Conservation (phyloP, 2,888 invertebrate genomes). For the Ichneumoninae sp. region DNA sequence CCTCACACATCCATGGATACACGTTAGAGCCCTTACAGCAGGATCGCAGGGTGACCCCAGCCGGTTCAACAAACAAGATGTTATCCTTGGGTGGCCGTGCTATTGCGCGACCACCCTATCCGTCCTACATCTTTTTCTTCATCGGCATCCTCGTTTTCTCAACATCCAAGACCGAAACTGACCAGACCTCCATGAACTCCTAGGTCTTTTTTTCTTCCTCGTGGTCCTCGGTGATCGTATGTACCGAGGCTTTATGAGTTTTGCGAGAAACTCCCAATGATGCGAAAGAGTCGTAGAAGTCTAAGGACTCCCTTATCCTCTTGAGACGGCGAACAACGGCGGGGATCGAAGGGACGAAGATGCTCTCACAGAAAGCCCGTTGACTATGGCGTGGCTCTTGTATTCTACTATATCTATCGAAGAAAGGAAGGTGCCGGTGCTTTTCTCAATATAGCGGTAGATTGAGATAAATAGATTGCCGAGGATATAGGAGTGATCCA, state of each 20-base stretch:
- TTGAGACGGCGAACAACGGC: conserved; percentile 17
- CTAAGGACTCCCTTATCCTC: conserved; percentile 26
- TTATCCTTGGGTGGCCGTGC: conserved; percentile 62
- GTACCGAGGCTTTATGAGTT: conserved; percentile 47
- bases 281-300: conserved; percentile 35
- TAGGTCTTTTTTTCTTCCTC: conserved; percentile 52
- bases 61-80: conserved; percentile 73
- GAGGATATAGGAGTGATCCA: conserved; percentile 23
- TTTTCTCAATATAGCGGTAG: conserved; percentile 34
- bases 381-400: neutral
- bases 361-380: conserved; percentile 34
- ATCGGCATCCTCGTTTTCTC: conserved; percentile 30
- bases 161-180: conserved; percentile 12
- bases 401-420: conserved; percentile 20
- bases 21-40: conserved; percentile 25
- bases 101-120: conserved; percentile 42
- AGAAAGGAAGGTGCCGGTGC: conserved; percentile 40
- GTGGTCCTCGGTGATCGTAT: conserved; percentile 16
- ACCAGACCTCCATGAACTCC: conserved; percentile 47
- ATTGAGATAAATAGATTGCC: conserved; percentile 64
- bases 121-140: conserved; percentile 48
- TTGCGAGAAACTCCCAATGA: conserved; percentile 40
- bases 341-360: conserved; percentile 42
- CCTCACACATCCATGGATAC: conserved; percentile 11
- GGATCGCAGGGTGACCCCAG: conserved; percentile 12